Conservation (phyloP, 1,140 invertebrate species). For the Solenopsis invicta region DNA sequence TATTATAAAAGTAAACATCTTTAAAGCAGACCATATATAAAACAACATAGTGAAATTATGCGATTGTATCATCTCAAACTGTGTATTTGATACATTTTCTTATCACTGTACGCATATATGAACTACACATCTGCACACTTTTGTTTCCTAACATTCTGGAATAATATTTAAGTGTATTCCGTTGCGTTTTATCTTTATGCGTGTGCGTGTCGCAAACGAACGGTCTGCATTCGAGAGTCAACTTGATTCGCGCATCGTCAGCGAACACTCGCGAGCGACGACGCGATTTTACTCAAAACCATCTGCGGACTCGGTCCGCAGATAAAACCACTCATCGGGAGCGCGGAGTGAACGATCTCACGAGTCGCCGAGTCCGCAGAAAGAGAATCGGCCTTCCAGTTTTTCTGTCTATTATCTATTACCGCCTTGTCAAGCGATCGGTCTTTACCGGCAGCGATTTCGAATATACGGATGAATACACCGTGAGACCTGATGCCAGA, state of each 20-base stretch:
- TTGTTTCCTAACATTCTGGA: neutral
- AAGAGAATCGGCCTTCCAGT: conserved; percentile 70
- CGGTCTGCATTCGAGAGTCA: neutral
- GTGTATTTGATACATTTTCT: neutral
- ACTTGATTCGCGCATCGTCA: neutral
- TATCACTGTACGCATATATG: neutral
- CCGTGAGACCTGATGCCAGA: conserved; percentile 60
- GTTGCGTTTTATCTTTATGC: neutral
- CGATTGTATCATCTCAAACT: neutral
- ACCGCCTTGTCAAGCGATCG: conserved; percentile 62
- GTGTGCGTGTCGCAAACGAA: neutral
- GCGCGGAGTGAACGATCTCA: neutral
- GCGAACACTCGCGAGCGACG: no score
- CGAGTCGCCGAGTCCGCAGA: neutral
- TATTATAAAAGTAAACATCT: neutral
- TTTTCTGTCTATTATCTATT: conserved; percentile 78
- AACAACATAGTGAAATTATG: conserved; percentile 4
- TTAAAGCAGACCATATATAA: neutral
- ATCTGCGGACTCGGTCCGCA: neutral
- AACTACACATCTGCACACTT: neutral
- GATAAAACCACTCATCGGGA: conserved; percentile 29
- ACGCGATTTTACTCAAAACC: neutral
- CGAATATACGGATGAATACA: conserved; percentile 68
- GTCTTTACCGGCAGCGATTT: conserved; percentile 71
- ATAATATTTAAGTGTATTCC: neutral